Base-by-base conservation (phyloP, 1,140 invertebrate species). In the Radopholus similis region DNA sequence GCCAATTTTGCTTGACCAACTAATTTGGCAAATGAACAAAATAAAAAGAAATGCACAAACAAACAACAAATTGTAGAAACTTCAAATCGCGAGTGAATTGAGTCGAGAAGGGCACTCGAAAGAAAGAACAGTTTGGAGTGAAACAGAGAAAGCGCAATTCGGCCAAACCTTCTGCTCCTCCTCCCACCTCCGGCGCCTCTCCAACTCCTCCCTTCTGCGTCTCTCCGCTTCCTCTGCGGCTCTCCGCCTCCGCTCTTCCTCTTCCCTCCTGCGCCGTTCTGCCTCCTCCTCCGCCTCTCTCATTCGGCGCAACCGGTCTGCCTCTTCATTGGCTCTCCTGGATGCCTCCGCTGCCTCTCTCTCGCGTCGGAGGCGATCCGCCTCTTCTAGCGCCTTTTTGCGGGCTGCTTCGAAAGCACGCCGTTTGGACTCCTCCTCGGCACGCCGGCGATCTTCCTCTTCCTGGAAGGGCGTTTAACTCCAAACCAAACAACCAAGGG, bases 401-500 rank as follows among this genome's bases (percentile, higher is more conserved):
- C 81, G 68, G 11, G 79, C 79, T 4, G 66, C 81, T 62, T 81
- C 79, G 56, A 83, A 82, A 4, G 76, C 78, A 9, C 81, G 76
- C 21, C 81, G 74, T 44, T 77, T 77, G 21, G 64, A 73, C 40
- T 82, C 79, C 51, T 81, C 79, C 49, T 82, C 79, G 28, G 72
- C 74, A 4, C 68, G 62, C 26, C 74, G 68, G 4, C 81, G 71
- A 23, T 81, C 79, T 58, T 81, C 81, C 49, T 81, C 79, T 49
- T 83, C 79, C 79, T 81, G 63, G 23, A 81, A 80, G 38, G 38
- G 49, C 47, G 37, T 38, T 35, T 34, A 18, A 70, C 53, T 49
- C 53, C 69, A 70, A 40, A n/a, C n/a, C 34, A 38, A 59, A 59
- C 30, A 59, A 59, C 26, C 26, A 38, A 28, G 53, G n/a, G 23